phyloP scores from a whole-genome alignment of 2,113 vertebrate genomes.

The Salminus brasiliensis region DNA sequence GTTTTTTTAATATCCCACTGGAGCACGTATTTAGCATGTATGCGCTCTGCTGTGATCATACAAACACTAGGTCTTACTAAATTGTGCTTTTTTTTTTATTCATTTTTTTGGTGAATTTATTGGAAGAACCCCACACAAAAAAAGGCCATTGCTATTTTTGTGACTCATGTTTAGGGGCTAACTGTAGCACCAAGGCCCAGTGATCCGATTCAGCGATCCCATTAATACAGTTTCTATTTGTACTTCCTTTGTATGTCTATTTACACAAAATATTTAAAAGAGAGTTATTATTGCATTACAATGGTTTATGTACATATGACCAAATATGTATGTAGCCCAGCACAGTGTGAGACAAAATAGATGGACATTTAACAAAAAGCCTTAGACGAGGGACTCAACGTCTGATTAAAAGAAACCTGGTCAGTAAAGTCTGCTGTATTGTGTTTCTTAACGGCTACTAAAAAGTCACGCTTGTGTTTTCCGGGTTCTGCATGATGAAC shows the following conservation, averaged over 20 bases:
- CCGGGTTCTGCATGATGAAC: not conserved
- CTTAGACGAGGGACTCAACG: slow-evolving; percentile 77
- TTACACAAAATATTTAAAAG: slow-evolving; percentile 53
- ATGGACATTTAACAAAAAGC: slow-evolving; percentile 73
- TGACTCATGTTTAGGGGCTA: slow-evolving; percentile 62
- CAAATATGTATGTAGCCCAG: slow-evolving; percentile 80
- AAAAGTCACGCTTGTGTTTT: too few species aligned
- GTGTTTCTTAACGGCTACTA: too few species aligned
- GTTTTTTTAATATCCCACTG: not conserved
- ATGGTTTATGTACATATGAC: slow-evolving; percentile 74
- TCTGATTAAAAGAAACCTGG: slow-evolving; percentile 74
- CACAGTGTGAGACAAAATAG: slow-evolving; percentile 72
- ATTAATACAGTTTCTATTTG: slow-evolving; percentile 51
- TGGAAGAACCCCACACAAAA: slow-evolving; percentile 11
- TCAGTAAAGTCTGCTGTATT: slow-evolving; percentile 64
- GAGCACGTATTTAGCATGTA: not conserved
- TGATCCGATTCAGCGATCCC: slow-evolving; percentile 30
- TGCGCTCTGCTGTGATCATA: too few species aligned
- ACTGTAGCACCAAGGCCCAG: slow-evolving; percentile 49
- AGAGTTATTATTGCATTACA: slow-evolving; percentile 55
- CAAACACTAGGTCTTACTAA: not conserved
- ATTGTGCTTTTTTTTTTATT: slow-evolving; percentile 19
- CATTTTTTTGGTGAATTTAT: slow-evolving; percentile 47
- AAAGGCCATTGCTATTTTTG: slow-evolving; percentile 53
- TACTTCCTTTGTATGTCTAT: slow-evolving; percentile 59